A percentile compares a stretch with the other conserved stretches of the same genome.
These are phyloP conservation scores for Geopemphigus sp. DNA, from an alignment of 1,140 invertebrate genomes.

Conservation along the genomic window DNA sequence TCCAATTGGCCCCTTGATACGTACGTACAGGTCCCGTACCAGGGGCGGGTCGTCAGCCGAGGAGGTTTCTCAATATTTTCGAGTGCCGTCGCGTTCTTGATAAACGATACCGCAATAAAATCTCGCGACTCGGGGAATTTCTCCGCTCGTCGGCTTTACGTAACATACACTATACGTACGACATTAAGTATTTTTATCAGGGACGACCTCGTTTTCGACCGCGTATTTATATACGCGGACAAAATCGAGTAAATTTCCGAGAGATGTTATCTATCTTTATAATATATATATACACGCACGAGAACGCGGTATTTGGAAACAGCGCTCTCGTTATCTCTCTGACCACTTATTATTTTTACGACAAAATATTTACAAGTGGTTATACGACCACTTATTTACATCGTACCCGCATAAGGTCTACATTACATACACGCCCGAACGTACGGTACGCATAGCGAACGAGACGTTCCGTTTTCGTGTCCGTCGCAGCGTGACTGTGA, in stretches of 20 bases:
- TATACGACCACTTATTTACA: conserved; percentile 2
- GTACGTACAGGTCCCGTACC: too few species aligned
- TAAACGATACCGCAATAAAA: not conserved
- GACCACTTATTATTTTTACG: conserved; percentile 20
- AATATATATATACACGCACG: too few species aligned
- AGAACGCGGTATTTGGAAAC: not conserved
- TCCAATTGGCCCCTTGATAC: too few species aligned
- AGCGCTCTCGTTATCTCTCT: not conserved
- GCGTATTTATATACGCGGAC: not conserved
- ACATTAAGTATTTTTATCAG: not conserved
- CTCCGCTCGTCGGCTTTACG: not conserved
- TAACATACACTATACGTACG: not conserved
- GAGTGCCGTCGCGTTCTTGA: not conserved
- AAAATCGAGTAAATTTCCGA: not conserved
- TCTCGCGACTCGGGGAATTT: not conserved
- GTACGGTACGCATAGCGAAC: not conserved
- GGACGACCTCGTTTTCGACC: not conserved
- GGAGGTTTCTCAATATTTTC: not conserved
- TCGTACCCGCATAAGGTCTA: not conserved
- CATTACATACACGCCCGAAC: not conserved
- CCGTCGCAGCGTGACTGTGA: not conserved
- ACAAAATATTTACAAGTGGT: not conserved
- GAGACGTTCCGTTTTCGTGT: not conserved
- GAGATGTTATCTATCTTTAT: not conserved
- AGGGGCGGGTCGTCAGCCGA: not conserved